Base-by-base conservation (phyloP, 2,113 vertebrate species). In the Corydoras maculifer region DNA sequence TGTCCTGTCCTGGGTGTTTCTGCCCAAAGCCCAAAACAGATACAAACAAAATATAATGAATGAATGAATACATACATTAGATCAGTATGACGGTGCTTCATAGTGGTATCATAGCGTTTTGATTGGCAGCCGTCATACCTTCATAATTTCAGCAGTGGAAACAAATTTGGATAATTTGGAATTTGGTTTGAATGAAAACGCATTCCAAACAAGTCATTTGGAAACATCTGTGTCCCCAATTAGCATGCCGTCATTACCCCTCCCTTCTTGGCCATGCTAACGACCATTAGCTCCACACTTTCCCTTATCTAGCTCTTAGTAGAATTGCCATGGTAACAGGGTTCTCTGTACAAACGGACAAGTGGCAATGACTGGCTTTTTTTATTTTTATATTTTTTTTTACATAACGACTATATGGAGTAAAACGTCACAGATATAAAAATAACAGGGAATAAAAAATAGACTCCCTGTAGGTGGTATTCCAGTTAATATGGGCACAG, bases 271-370 rank as follows among this genome's bases (percentile, higher is more conserved):
- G 31, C 48, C 15, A 18, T 30, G n/a, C 75, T 69, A 54, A 75
- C 68, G 75, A 84, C 79, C 77, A 84, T 84, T 74, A 70, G 59
- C 54, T 61, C 62, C 55, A 63, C 54, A 53, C 29, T 64, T 58
- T 58, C 25, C 57, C 58, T 54, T 58, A 30, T 74, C 72, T 68
- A 77, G 69, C 81, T 84, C 83, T 78, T 81, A 87, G 84, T 82
- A 80, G 81, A 79, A 88, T 89, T 79, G 83, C 85, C 86, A 89
- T 89, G 85, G 88, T 82, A 88, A 87, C 86, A 82, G 84, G 82
- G 80, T 81, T 82, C 69, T 75, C 72, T 64, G 77, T 79, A 77
- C 50, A 73, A 77, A 79, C 79, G 82, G 82, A 83, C 49, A 75
- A 86, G 82, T 75, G 77, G 69, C 75, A 77, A 43, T 65, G 79